Conservation (phyloP, 1,140 invertebrate species). For the Mylabris phalerata region DNA sequence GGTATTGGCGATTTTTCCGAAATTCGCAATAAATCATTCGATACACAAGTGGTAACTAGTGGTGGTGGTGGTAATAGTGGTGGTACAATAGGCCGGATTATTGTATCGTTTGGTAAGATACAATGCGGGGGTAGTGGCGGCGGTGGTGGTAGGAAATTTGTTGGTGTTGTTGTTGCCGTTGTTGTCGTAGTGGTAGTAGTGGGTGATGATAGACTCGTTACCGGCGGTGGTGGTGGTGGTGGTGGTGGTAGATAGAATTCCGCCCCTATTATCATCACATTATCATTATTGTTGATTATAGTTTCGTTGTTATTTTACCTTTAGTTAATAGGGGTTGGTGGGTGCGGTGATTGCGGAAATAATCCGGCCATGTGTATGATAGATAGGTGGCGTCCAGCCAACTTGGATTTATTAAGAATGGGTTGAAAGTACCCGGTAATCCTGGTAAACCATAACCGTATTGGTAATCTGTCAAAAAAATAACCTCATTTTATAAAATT, state of each 20-base stretch:
- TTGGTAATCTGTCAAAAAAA: conserved; percentile 56
- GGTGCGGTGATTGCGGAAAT: not conserved
- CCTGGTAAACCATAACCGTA: conserved; percentile 56
- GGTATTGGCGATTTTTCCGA: not conserved
- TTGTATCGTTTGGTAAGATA: not conserved
- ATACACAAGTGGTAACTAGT: conserved; percentile 1
- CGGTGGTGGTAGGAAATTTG: no score
- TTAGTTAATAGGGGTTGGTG: conserved; percentile 30
- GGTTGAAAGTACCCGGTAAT: conserved; percentile 59
- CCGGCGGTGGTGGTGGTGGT: no score
- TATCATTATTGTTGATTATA: no score
- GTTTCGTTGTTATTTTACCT: conserved; percentile 44
- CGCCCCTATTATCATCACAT: no score
- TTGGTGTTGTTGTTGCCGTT: no score
- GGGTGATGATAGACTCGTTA: no score
- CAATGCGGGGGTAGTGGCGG: no score
- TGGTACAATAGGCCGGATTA: not conserved
- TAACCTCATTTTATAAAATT: not conserved
- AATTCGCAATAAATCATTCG: not conserved
- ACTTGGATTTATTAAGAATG: conserved; percentile 62
- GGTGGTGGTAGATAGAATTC: no score
- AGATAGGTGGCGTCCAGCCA: conserved; percentile 73
- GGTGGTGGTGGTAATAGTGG: not conserved
- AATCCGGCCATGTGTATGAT: conserved; percentile 55
- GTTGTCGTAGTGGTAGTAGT: no score